Base-by-base conservation (phyloP, 1,140 invertebrate genomes). In the Drosophila melanica region DNA sequence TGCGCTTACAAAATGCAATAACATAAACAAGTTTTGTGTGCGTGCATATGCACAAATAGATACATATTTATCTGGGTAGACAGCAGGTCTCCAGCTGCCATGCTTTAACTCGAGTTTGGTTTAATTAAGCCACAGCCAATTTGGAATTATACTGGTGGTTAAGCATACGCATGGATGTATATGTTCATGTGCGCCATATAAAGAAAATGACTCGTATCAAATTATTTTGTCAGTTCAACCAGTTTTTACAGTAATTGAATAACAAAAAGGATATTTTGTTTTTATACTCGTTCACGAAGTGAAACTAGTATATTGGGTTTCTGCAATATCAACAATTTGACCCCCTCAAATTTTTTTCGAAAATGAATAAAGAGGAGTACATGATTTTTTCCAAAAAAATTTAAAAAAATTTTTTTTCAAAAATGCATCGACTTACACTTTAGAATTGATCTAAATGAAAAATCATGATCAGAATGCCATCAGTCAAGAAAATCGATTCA, bases 71-170 rank as follows among this genome's bases (percentile, higher is more conserved):
- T 27, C 44, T 20, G 4, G 48, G 3, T 12, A 33, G 48, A 50
- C 23, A 50, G 33, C n/a, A 57, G n/a, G 11, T 11, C 67, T 75
- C 85, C 55, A 54, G 53, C 58, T 70, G 73, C 48, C 66, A 70
- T 66, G 53, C 65, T 78, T 77, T 41, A 86, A 68, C 50, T 86
- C 60, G 78, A 79, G 70, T 76, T 63, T 81, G 75, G 81, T 86
- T 86, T 77, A 87, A 86, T 87, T 87, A 69, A 57, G 44, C 47
- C 57, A 53, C 57, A 60, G 55, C 55, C 55, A 58, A 58, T 58
- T 45, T 53, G 58, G 33, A n/a, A 18, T 23, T 10, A 53, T 44
- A 23, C 33, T 4, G 10, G 8, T 53, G 42, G 48, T 16, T 20
- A 39, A 39, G 48, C 35, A 53, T 39, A 11, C 18, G 8, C 12